Evolutionary conservation across 2,888 invertebrate genomes (phyloP), one percentile per base, ranked within the genome.

Genomic region (Stegana nigrithorax): DNA sequence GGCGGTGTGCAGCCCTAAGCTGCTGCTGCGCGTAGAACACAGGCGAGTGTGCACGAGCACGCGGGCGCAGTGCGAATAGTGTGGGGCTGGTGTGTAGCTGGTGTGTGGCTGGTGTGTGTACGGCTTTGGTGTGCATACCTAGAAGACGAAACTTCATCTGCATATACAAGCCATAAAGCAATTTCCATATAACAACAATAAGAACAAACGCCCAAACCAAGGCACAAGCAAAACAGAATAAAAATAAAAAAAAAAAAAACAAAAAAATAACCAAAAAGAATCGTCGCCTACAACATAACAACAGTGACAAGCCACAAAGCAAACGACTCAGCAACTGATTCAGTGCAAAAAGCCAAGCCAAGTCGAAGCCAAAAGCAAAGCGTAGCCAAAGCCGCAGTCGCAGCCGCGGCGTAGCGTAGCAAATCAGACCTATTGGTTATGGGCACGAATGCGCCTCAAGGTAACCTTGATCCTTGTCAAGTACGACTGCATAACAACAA

Each of bases 401-500:
- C n/a, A 69, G 62, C 50, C 60, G 60, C 51, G 58, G 29, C 51
- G 32, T 61, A 47, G 60, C 63, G 60, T 63, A 53, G 57, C 58
- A 60, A 51, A 25, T 17, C 39, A 27, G 6, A 10, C 32, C 21
- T 51, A 59, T 62, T 60, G 67, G 61, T 70, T 67, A 62, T 65
- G 57, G 64, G 55, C 53, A 65, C 56, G 58, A 57, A 51, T 55
- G 45, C 63, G 55, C 64, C 39, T 53, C 61, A 67, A 60, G 57
- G 64, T 78, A 80, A 81, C 80, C 80, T 80, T 80, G 80, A 80
- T 80, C 81, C 80, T 81, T 81, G 80, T 80, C 80, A 81, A 81
- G 80, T 77, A 72, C 79, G 73, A 67, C 67, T 66, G 59, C 21
- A 47, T 23, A 47, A 17, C 25, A 47, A 47, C n/a, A 47, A 47